These are phyloP conservation scores for Alca torda DNA, from an alignment of 2,797 vertebrate species.

Conservation along the genomic window DNA sequence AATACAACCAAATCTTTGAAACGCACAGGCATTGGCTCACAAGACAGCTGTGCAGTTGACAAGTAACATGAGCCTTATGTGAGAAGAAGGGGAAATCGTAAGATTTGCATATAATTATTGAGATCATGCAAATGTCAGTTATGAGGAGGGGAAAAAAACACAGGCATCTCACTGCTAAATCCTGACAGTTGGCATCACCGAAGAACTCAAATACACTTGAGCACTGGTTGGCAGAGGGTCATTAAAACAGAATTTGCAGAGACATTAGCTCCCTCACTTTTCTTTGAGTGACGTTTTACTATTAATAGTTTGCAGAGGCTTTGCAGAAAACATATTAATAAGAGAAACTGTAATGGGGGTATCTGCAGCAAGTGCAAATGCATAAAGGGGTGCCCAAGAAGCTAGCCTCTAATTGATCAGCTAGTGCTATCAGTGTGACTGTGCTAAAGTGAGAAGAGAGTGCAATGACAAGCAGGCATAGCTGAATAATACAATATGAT, in stretches of 20 bases:
- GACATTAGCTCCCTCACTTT: conserved; percentile 87
- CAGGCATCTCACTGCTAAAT: conserved; percentile 87
- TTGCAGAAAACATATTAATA: conserved; percentile 88
- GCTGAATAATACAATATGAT: conserved; percentile 78
- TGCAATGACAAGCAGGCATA: conserved; percentile 77
- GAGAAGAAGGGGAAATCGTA: conserved; percentile 85
- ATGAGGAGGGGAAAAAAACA: conserved; percentile 78
- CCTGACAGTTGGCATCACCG: conserved; percentile 87
- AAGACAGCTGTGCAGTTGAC: conserved; percentile 86
- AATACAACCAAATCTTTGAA: conserved; percentile 85
- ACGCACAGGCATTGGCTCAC: conserved; percentile 81
- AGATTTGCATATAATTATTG: conserved; percentile 90
- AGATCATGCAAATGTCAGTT: conserved; percentile 90
- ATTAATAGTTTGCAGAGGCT: conserved; percentile 87
- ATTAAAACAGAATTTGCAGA: conserved; percentile 89
- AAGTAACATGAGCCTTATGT: conserved; percentile 88
- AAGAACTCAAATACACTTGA: conserved; percentile 87
- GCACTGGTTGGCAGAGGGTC: conserved; percentile 86
- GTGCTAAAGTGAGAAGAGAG: conserved; percentile 75
- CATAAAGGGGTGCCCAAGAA: conserved; percentile 75
- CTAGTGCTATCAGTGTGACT: conserved; percentile 78
- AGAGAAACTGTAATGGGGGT: conserved; percentile 81
- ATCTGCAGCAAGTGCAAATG: conserved; percentile 77
- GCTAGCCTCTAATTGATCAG: conserved; percentile 82
- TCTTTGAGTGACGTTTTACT: conserved; percentile 88